phyloP scores from a whole-genome alignment of 2,113 vertebrate species.

The Tyto alba region DNA sequence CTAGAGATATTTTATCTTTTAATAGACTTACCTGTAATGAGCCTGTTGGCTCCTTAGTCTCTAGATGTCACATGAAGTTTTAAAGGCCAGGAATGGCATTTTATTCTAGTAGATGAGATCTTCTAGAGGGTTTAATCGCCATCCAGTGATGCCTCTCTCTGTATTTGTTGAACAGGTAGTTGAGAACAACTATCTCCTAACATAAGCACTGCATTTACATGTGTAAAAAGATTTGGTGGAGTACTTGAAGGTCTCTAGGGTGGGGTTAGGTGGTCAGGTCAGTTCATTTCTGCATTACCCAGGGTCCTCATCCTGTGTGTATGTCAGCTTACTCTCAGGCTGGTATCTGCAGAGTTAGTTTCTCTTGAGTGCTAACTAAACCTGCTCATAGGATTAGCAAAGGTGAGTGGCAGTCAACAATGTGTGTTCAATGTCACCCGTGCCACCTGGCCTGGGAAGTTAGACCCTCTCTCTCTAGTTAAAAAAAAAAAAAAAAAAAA shows the following conservation, averaged over 20 bases:
- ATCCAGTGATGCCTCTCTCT: neutral
- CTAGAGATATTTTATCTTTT: neutral
- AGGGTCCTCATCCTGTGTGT: rapidly evolving
- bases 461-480: neutral
- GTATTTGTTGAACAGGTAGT: neutral
- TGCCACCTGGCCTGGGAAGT: rapidly evolving
- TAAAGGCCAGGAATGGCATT: neutral
- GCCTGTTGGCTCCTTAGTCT: neutral
- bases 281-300: neutral
- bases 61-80: neutral
- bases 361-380: neutral
- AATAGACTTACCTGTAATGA: neutral
- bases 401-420: neutral
- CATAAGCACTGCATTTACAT: rapidly evolving
- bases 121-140: neutral
- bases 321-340: neutral
- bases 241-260: neutral
- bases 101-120: neutral
- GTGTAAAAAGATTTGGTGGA: neutral
- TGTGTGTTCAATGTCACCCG: rapidly evolving
- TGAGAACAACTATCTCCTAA: neutral
- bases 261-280: neutral
- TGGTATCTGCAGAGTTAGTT: neutral
- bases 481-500: neutral
- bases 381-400: neutral